phyloP scores from a whole-genome alignment of 2,797 vertebrate species.

The Siniperca undulata region DNA sequence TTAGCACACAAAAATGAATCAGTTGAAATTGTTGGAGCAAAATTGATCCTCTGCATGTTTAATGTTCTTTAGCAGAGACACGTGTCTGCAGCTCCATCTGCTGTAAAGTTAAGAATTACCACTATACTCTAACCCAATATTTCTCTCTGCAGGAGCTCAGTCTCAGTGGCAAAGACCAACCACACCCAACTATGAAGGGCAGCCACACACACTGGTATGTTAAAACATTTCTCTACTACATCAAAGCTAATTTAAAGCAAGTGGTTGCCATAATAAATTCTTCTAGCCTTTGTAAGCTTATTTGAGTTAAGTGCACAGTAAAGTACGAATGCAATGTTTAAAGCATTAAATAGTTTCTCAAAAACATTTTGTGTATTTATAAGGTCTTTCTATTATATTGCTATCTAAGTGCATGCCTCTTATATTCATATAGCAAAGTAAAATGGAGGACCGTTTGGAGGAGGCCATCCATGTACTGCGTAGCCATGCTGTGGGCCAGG shows the following conservation, averaged over 20 bases:
- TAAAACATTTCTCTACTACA: conserved; percentile 17
- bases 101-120: conserved; percentile 59
- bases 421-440: conserved; percentile 88
- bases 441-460: conserved; percentile 97
- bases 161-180: conserved; percentile 95
- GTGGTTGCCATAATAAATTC: not conserved
- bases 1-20: conserved; percentile 45
- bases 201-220: conserved; percentile 93
- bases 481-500: conserved; percentile 94
- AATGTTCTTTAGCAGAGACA: conserved; percentile 39
- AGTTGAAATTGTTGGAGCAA: conserved; percentile 33
- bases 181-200: conserved; percentile 94
- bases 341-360: conserved; percentile 2
- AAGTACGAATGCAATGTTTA: not conserved
- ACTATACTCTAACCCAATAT: conserved; percentile 30
- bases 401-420: not conserved
- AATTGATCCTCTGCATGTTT: conserved; percentile 41
- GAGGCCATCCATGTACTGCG: conserved; percentile 98
- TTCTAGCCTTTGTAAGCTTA: not conserved
- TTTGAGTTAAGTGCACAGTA: not conserved
- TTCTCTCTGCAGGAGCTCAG: conserved; percentile 84
- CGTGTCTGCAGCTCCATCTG: conserved; percentile 78
- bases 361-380: not conserved
- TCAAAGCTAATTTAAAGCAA: conserved; percentile 15
- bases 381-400: not conserved